Evolutionary conservation across 2,113 vertebrate genomes (phyloP), one percentile per base, ranked within the genome.

Genomic region (Solea senegalensis): DNA sequence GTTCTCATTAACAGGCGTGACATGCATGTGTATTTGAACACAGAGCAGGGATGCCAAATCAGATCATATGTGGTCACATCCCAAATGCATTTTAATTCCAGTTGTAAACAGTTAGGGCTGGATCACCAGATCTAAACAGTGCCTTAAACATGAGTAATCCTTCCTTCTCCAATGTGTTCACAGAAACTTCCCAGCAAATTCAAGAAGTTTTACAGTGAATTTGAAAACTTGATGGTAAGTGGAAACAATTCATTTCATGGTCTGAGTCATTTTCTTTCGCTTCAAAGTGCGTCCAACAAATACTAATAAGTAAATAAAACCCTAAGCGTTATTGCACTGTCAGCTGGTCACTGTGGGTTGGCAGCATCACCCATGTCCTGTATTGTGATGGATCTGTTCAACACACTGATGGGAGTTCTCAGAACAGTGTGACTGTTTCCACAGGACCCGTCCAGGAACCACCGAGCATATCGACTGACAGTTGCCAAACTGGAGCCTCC

Each of bases 141-240:
- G 34, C 34, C 50, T 28, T 14, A 54, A 34, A 12, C 27, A 6
- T 26, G 41, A 49, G 7, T 41, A 55, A 61, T 67, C 44, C 0
- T 48, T 11, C 51, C 76, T 28, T 89, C 63, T 74, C 78, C 14
- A 91, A 88, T 94, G 56, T 91, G 81, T 95, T 92, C 79, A 82
- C 94, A 99, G 98, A 99, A 99, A 96, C 96, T 99, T 88, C 97
- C 98, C 73, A 96, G 95, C 94, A 99, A 99, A 90, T 99, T 99
- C 88, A 98, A 96, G 92, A 99, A 97, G 94, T 97, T 96, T 94
- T 98, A 97, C 55, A 93, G 92, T 5, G 98, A 99, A 90, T 99
- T 98, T 96, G 98, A 99, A 93, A 98, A 95, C 92, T 91, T 98
- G 88, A 99, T 99, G 98, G 98, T 98, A 86, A 95, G 94, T 90